Evolutionary conservation across 1,140 invertebrate genomes (phyloP).

Genomic region (Drosophila nikananu): DNA sequence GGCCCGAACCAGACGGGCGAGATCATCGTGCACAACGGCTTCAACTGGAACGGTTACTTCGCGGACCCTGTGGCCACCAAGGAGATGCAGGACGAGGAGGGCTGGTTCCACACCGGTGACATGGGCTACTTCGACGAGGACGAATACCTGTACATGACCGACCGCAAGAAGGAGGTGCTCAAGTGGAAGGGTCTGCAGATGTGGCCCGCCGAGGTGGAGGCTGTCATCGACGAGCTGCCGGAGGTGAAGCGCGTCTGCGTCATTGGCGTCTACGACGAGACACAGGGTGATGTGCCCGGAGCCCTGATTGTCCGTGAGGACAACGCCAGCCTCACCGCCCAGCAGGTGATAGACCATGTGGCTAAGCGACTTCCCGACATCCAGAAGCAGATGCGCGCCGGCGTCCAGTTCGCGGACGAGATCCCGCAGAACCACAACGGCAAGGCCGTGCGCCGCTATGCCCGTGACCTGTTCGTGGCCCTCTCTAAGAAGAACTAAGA

Average conservation of each 20-base stretch:
- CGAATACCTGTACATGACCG: slow-evolving; percentile 89
- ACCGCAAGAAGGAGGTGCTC: slow-evolving; percentile 91
- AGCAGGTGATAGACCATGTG: slow-evolving; percentile 62
- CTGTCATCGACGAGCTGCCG: slow-evolving; percentile 45
- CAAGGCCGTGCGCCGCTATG: slow-evolving; percentile 88
- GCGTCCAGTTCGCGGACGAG: slow-evolving; percentile 87
- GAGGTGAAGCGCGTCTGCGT: slow-evolving; percentile 66
- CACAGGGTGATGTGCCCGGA: slow-evolving; percentile 52
- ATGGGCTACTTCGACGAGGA: slow-evolving; percentile 89
- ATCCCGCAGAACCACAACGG: slow-evolving; percentile 88
- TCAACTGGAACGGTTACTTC: slow-evolving; percentile 84
- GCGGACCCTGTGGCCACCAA: slow-evolving; percentile 87
- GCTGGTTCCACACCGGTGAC: slow-evolving; percentile 91
- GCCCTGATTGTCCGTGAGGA: slow-evolving; percentile 53
- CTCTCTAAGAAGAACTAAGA: slow-evolving; percentile 41
- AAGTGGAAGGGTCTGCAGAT: slow-evolving; percentile 88
- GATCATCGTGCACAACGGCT: slow-evolving; percentile 71
- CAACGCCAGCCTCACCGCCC: slow-evolving; percentile 34
- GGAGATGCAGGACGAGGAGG: slow-evolving; percentile 87
- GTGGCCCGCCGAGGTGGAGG: slow-evolving; percentile 73
- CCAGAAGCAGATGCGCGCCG: slow-evolving; percentile 86
- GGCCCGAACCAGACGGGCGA: slow-evolving; percentile 80
- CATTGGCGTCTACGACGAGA: slow-evolving; percentile 61
- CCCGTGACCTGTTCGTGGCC: slow-evolving; percentile 74
- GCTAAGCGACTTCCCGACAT: slow-evolving; percentile 77